phyloP scores from a whole-genome alignment of 2,888 invertebrate genomes.

The Amphipoea lucens region DNA sequence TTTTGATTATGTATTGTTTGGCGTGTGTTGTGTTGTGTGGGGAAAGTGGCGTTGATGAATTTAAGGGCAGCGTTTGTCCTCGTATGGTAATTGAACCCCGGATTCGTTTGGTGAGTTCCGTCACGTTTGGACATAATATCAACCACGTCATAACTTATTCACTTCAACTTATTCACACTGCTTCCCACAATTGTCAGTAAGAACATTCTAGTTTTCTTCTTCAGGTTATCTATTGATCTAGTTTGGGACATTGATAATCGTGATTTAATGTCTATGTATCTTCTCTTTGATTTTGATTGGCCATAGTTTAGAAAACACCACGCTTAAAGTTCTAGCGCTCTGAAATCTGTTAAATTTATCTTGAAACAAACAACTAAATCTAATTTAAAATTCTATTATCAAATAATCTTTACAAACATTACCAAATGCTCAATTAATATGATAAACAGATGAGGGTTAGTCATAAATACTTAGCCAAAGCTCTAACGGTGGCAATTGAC shows the following conservation, averaged over 20 bases:
- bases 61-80: slow-evolving; percentile 21
- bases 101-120: slow-evolving; percentile 8
- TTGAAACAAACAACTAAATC: background rate
- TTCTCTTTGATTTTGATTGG: background rate
- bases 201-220: background rate
- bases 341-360: slow-evolving; percentile 1
- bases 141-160: background rate
- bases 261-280: background rate
- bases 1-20: slow-evolving; percentile 42
- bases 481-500: slow-evolving; percentile 60
- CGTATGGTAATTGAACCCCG: slow-evolving; percentile 13
- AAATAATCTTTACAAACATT: slow-evolving; percentile 15
- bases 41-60: slow-evolving; percentile 31
- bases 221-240: background rate
- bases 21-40: slow-evolving; percentile 2
- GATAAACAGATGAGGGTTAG: slow-evolving; percentile 38
- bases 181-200: background rate
- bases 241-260: background rate
- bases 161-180: background rate
- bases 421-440: slow-evolving; percentile 38
- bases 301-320: background rate
- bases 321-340: background rate
- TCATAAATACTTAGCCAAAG: slow-evolving; percentile 41
- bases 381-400: background rate
- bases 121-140: slow-evolving; percentile 9